Evolutionary conservation across 2,888 invertebrate species (phyloP).

Genomic region (Lepeophtheirus nordmannii): DNA sequence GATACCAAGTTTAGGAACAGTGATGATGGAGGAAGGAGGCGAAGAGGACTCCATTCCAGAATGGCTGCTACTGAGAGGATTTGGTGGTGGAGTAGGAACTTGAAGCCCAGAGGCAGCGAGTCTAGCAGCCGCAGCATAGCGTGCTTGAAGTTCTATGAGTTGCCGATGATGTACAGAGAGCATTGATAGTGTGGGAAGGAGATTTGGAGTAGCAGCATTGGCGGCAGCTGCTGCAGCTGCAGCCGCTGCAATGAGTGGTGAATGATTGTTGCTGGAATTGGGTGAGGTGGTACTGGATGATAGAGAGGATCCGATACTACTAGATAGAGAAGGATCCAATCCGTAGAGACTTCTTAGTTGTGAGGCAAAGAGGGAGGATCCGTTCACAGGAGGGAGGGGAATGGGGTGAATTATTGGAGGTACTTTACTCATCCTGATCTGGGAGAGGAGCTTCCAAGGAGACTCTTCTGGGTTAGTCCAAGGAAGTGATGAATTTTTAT

Average conservation of each 20-base stretch:
- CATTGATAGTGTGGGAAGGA: neutral
- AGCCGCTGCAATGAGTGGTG: too few species aligned
- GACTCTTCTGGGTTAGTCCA: too few species aligned
- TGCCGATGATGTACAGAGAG: conserved; percentile 18
- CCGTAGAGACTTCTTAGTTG: neutral
- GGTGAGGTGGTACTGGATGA: too few species aligned
- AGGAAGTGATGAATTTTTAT: too few species aligned
- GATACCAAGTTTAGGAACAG: too few species aligned
- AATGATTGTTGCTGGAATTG: too few species aligned
- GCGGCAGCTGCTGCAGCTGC: too few species aligned
- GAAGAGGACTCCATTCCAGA: neutral
- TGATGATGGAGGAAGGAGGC: neutral
- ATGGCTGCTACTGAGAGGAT: neutral
- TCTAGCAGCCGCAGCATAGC: conserved; percentile 10
- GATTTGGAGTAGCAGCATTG: neutral
- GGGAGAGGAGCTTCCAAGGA: too few species aligned
- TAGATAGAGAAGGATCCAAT: neutral
- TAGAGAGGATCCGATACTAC: too few species aligned
- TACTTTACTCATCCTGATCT: neutral
- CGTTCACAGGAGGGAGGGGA: neutral
- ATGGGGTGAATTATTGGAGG: neutral
- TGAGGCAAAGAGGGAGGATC: too few species aligned
- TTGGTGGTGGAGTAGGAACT: neutral
- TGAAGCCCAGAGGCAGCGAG: neutral
- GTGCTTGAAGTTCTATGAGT: conserved; percentile 21